Base-by-base conservation (phyloP, 2,797 vertebrate genomes). In the Trichosurus vulpecula region DNA sequence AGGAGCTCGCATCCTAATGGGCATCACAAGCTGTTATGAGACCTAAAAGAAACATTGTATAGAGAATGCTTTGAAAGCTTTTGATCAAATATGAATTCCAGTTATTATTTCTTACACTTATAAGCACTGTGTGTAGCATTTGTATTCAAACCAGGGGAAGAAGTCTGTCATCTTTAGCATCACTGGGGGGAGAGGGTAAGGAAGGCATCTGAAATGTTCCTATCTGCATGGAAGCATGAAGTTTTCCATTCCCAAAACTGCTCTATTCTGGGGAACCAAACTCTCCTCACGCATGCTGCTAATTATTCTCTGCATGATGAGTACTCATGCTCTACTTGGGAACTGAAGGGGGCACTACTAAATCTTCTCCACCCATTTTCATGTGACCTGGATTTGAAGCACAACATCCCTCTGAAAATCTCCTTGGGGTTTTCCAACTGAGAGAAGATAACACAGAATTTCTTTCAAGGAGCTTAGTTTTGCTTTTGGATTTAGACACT, bases 191-290 rank as follows among this genome's bases (percentile, higher is more conserved):
- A 54, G 14, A 16, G 16, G 54, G 16, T 58, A 66, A 94, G 89
- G 31, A 90, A 96, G 61, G 27, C n/a, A 93, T 58, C 91, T 96
- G 57, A 93, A 81, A 66, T 58, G 92, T 56, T 94, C 35, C 55
- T 3, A 81, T 92, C 94, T 56, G 92, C 35, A 66, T 4, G 22
- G 93, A 92, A 29, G 94, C 90, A 94, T 16, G 31, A 81, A 22
- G 57, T 92, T 91, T 91, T 55, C 61, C 29, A 55, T 95, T 90
- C 54, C 47, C 41, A 35, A 30, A 92, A 93, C 55, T 9, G 53
- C 0, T 56, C 52, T 97, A 96, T 94, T 57, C n/a, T 93, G 25
- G 53, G 96, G 94, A 93, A 90, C 93, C 47, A 96, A 93, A 92
- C 54, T 96, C 1, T 52, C 12, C 95, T 35, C 8, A 9, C 14